phyloP scores from a whole-genome alignment of 2,888 invertebrate genomes.

The Glaucopsyche alexis region DNA sequence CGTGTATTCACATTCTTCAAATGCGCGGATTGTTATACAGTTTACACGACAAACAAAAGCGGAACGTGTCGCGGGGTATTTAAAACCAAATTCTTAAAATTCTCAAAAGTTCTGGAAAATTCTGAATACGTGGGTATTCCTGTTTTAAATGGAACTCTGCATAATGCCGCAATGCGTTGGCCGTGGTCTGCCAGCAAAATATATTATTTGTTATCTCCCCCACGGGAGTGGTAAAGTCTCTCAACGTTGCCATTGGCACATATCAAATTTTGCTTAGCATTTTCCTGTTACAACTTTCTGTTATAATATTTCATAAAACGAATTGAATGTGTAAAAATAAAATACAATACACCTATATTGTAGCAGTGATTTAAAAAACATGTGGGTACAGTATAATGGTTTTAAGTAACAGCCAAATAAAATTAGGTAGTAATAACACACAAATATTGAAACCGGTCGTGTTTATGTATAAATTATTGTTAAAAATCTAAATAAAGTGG shows the following conservation, averaged over 20 bases:
- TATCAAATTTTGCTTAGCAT: constrained; percentile 19
- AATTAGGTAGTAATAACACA: too few species aligned
- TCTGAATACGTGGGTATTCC: constrained; percentile 32
- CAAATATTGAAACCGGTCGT: too few species aligned
- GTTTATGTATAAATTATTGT: too few species aligned
- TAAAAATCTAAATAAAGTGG: too few species aligned
- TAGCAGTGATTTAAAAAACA: too few species aligned
- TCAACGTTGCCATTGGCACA: constrained; percentile 23
- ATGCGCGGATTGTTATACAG: not conserved
- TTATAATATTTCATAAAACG: not conserved
- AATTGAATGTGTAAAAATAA: not conserved
- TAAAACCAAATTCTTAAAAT: constrained; percentile 10
- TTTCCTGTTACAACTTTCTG: not conserved
- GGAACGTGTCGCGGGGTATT: not conserved
- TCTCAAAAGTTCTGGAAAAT: constrained; percentile 12
- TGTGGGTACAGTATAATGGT: too few species aligned
- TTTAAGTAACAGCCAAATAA: too few species aligned
- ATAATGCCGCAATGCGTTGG: constrained; percentile 62
- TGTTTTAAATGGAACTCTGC: constrained; percentile 43
- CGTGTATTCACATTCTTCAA: not conserved
- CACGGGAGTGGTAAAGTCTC: constrained; percentile 51
- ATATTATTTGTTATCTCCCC: constrained; percentile 70
- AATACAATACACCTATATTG: not conserved
- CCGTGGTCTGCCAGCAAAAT: constrained; percentile 64
- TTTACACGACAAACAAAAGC: not conserved